A percentile compares a stretch with the other conserved stretches of the same genome.
Evolutionary conservation across 2,113 vertebrate genomes (phyloP).

Genomic region (Eleginops maclovinus): DNA sequence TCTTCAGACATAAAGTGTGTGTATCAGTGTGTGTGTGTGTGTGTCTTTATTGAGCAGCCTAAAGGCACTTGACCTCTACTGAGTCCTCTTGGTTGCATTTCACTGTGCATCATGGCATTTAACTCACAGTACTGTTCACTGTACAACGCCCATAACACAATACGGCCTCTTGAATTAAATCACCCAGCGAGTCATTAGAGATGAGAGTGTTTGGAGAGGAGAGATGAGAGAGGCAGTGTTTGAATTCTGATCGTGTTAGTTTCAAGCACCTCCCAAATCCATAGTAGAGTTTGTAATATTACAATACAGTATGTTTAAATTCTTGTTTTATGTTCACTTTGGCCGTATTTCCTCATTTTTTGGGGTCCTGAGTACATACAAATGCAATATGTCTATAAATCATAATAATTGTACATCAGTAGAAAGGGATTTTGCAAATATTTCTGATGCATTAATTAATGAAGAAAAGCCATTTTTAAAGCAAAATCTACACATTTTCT

Average conservation of each 20-base stretch:
- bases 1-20: conserved; percentile 6
- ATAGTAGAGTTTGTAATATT: not conserved
- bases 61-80: conserved; percentile 32
- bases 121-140: not conserved
- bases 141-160: not conserved
- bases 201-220: not conserved
- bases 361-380: not conserved
- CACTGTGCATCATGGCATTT: not conserved
- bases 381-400: not conserved
- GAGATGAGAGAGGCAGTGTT: not conserved
- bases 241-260: not conserved
- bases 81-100: not conserved
- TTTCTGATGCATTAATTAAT: no score
- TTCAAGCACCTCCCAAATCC: no score
- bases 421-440: not conserved
- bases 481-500: no score
- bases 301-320: not conserved
- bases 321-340: no score
- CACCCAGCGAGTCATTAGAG: not conserved
- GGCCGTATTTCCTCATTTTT: not conserved
- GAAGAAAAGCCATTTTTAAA: no score
- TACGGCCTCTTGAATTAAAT: conserved; percentile 8
- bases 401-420: not conserved
- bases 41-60: not conserved
- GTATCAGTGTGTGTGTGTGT: not conserved